Conservation (phyloP, 1,140 invertebrate genomes). For the Marisa cornuarietis region DNA sequence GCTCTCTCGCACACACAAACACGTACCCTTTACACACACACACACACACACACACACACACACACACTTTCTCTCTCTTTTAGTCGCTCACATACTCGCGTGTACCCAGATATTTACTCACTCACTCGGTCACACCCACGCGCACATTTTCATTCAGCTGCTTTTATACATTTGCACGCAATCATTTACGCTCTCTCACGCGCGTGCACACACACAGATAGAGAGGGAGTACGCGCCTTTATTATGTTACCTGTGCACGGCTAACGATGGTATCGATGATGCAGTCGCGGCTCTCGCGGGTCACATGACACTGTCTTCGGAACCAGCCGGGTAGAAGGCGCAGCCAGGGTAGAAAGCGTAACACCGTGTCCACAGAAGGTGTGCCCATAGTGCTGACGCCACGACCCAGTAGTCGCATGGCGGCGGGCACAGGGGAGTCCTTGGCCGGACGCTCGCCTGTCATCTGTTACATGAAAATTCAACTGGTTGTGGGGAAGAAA, state of each 20-base stretch:
- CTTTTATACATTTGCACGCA: neutral
- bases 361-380: conserved; percentile 5
- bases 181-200: neutral
- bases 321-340: conserved; percentile 21
- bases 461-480: neutral
- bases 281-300: neutral
- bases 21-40: neutral
- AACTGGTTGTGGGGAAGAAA: too few species aligned
- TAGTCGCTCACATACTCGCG: too few species aligned
- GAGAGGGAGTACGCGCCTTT: neutral
- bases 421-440: neutral
- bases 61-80: too few species aligned
- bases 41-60: too few species aligned
- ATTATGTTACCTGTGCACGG: conserved; percentile 6
- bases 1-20: too few species aligned
- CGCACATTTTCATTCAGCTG: neutral
- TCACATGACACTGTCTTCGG: neutral
- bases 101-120: neutral
- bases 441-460: conserved; percentile 10
- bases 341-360: conserved; percentile 5
- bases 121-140: neutral
- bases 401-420: conserved; percentile 6
- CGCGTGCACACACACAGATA: neutral
- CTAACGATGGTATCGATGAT: conserved; percentile 3
- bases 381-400: conserved; percentile 15